A percentile compares a stretch with the other conserved stretches of the same genome.
Evolutionary conservation across 2,113 vertebrate species (phyloP).

Genomic region (Morone saxatilis): DNA sequence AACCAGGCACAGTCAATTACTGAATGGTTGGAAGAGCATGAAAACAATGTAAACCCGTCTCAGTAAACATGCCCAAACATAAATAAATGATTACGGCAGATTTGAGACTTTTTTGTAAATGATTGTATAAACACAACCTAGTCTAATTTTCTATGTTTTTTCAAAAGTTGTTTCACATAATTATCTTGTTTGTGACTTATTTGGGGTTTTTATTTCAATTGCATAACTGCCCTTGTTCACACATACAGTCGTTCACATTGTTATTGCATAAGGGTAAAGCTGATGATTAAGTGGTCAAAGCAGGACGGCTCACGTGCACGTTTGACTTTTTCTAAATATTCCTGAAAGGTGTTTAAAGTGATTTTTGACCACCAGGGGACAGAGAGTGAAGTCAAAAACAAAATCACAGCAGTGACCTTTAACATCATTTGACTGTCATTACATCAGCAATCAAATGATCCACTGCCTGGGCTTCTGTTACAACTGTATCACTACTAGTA

Average conservation of each 20-base stretch:
- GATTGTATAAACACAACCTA: too few relatives aligned
- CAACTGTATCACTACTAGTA: not conserved
- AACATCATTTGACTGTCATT: not conserved
- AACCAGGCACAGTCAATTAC: constrained; percentile 49
- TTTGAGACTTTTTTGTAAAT: not conserved
- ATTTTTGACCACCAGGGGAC: not conserved
- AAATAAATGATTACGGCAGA: too few relatives aligned
- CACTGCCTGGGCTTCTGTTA: not conserved
- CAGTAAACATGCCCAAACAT: not conserved
- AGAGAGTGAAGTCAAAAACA: not conserved
- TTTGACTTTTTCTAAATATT: not conserved
- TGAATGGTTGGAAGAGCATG: constrained; percentile 24
- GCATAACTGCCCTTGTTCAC: not conserved
- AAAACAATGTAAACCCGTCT: constrained; percentile 31
- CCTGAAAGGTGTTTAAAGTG: not conserved
- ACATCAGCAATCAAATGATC: not conserved
- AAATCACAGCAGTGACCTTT: not conserved
- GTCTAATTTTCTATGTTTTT: not conserved
- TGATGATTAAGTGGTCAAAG: not conserved
- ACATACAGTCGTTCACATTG: not conserved
- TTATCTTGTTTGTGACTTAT: not conserved
- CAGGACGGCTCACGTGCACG: not conserved
- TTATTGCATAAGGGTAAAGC: not conserved
- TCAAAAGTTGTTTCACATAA: not conserved
- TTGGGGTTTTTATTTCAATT: not conserved